phyloP scores from a whole-genome alignment of 2,888 invertebrate genomes.

The Galerucella calmariensis region DNA sequence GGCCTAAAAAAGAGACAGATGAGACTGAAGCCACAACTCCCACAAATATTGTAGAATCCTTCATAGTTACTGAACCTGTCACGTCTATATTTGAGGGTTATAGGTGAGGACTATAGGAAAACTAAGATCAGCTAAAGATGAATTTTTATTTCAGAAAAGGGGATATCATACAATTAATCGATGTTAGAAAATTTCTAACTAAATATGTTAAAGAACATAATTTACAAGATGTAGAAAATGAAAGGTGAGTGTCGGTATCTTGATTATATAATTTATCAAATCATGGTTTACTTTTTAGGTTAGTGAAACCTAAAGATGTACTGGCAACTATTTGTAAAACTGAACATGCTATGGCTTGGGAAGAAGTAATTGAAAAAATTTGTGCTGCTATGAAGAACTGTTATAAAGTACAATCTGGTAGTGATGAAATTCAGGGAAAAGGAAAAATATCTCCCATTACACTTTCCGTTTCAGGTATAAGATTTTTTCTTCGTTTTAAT shows the following conservation, averaged over 20 bases:
- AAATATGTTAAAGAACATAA: slow-evolving; percentile 77
- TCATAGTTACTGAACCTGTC: slow-evolving; percentile 75
- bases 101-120: slow-evolving; percentile 61
- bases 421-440: slow-evolving; percentile 68
- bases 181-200: slow-evolving; percentile 75
- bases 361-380: slow-evolving; percentile 75
- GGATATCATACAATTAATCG: slow-evolving; percentile 62
- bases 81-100: slow-evolving; percentile 71
- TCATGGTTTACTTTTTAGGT: slow-evolving; percentile 58
- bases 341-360: slow-evolving; percentile 73
- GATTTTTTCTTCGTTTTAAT: too few relatives aligned
- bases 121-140: slow-evolving; percentile 16
- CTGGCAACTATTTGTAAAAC: slow-evolving; percentile 60
- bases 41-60: slow-evolving; percentile 72
- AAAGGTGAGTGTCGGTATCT: slow-evolving; percentile 47
- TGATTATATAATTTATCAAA: slow-evolving; percentile 12
- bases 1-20: slow-evolving; percentile 53
- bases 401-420: slow-evolving; percentile 72
- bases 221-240: slow-evolving; percentile 65
- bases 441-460: slow-evolving; percentile 81
- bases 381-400: slow-evolving; percentile 78
- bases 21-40: slow-evolving; percentile 64
- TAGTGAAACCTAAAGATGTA: slow-evolving; percentile 69
- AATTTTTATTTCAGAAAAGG: slow-evolving; percentile 55
- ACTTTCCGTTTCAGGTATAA: slow-evolving; percentile 72